Evolutionary conservation across 2,113 vertebrate species (phyloP), one percentile per base, ranked within the genome.

Genomic region (Lasiurus cinereus): DNA sequence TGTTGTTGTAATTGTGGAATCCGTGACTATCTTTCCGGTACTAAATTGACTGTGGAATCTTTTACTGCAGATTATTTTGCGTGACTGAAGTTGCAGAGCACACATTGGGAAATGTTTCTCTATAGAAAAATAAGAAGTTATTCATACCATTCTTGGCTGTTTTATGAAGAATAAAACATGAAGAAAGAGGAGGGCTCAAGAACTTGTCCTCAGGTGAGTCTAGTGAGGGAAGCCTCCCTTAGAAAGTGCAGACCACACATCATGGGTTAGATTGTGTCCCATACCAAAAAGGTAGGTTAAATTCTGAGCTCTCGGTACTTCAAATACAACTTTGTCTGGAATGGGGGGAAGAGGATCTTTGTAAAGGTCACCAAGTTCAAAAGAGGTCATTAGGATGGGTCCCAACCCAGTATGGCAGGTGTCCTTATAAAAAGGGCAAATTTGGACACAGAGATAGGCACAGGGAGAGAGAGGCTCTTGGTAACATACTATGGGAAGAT

Each of bases 1-100:
- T 9, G 52, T 54, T 43, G 24, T 59, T 94, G 16, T 92, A 88
- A 88, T 88, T 73, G 48, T 88, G 46, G 48, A 46, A 76, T 95
- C 73, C 90, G 84, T 73, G 54, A 67, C 4, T 59, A 43, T 88
- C 52, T 94, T 93, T 77, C 73, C 77, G 54, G 39, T 13, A 90
- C 73, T 79, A 84, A 96, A 94, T 67, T 77, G 93, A 84, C 91
- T 90, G 14, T 93, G 69, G 85, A 84, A 56, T 84, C 67, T 70
- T 95, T 87, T 66, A 82, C 59, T 70, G n/a, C 70, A 31, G 36
- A 83, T 36, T 56, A 73, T 70, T 48, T 90, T 59, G 50, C 52
- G 19, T 82, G 84, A 69, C 62, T 69, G 5, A 67, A 18, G 31
- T 39, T 43, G 78, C 77, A 80, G 78, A 88, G 11, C 15, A 46